Percentiles rank a stretch among this genome's conserved stretches.
Evolutionary conservation across 2,113 vertebrate genomes (phyloP).

Genomic region (Pampusana beccarii): DNA sequence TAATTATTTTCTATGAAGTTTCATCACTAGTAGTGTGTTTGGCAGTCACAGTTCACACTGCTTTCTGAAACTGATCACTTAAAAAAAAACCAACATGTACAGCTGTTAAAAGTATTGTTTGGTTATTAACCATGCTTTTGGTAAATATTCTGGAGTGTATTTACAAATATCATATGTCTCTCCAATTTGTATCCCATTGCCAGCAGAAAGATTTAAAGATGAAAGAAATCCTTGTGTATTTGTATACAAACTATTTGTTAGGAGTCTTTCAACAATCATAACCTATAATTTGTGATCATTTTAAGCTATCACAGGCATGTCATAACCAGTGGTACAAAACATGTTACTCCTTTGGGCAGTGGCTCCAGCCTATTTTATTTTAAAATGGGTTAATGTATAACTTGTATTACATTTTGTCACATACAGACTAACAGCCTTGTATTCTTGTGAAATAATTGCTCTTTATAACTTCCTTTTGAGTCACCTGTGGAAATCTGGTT

Average conservation of each 20-base stretch:
- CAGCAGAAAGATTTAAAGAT: neutral
- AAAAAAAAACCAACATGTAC: neutral
- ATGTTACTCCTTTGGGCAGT: neutral
- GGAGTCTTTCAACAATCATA: neutral
- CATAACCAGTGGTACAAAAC: neutral
- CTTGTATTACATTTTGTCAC: neutral
- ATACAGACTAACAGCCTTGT: neutral
- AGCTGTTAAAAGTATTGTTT: neutral
- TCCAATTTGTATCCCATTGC: neutral
- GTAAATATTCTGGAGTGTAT: neutral
- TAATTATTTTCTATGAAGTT: neutral
- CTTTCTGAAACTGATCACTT: neutral
- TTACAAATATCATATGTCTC: neutral
- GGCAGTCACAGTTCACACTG: neutral
- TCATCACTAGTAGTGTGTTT: neutral
- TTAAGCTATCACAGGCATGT: neutral
- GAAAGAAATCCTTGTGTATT: neutral
- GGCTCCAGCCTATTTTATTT: neutral
- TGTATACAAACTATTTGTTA: neutral
- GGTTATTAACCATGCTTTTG: neutral
- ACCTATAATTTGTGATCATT: neutral
- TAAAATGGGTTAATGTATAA: neutral
- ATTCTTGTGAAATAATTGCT: neutral
- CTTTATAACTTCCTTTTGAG: neutral
- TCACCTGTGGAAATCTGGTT: neutral